These are phyloP conservation scores for Synanthedon vespiformis DNA, from an alignment of 2,888 invertebrate genomes.

Conservation along the genomic window DNA sequence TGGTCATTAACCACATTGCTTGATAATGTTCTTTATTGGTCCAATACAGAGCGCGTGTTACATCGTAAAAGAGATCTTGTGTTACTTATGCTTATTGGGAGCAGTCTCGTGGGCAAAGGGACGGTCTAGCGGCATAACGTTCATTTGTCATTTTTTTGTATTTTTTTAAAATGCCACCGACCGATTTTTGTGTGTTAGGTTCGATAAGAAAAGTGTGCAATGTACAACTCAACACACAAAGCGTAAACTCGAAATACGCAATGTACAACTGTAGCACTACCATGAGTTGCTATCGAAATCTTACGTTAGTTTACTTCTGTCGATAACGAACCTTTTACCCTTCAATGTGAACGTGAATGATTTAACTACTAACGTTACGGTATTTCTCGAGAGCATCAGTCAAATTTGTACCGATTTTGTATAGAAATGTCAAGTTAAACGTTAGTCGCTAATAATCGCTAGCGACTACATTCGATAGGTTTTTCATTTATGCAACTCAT, in stretches of 20 bases:
- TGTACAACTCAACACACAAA: slow-evolving; percentile 55
- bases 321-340: too few relatives aligned
- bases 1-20: slow-evolving; percentile 49
- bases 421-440: too few relatives aligned
- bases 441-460: too few relatives aligned
- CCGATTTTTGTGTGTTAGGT: slow-evolving; percentile 39
- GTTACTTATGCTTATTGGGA: slow-evolving; percentile 48
- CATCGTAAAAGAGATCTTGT: slow-evolving; percentile 37
- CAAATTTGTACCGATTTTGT: too few relatives aligned
- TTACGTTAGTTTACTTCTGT: too few relatives aligned
- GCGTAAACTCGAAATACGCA: slow-evolving; percentile 64
- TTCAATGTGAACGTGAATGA: too few relatives aligned
- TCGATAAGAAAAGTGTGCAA: slow-evolving; percentile 66
- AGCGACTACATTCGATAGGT: too few relatives aligned
- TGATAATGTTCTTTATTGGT: slow-evolving; percentile 46
- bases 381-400: too few relatives aligned
- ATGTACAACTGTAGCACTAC: too few relatives aligned
- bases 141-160: slow-evolving; percentile 33
- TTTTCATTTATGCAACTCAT: too few relatives aligned
- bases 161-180: slow-evolving; percentile 47
- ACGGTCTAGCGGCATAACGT: slow-evolving; percentile 43
- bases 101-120: slow-evolving; percentile 55
- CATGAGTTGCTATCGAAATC: too few relatives aligned
- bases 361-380: too few relatives aligned
- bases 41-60: slow-evolving; percentile 49